Base-by-base conservation (phyloP, 2,113 vertebrate species). In the western clawed frog (Xenopus tropicalis) region DNA sequence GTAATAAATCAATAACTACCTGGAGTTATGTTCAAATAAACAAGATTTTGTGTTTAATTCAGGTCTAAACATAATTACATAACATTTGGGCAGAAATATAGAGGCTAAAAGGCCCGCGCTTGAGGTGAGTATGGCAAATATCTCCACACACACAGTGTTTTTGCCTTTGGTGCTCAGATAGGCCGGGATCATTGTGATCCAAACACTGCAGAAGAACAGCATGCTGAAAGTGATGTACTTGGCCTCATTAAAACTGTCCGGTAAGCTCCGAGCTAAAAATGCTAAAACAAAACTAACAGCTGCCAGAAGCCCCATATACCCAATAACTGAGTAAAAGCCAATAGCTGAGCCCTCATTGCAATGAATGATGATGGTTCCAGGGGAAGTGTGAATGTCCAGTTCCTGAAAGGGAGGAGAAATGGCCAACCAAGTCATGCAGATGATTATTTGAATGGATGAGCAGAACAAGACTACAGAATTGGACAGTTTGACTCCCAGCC, bases 41-140 rank as follows among this genome's bases (percentile, higher is more conserved):
- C 51, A 1, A 17, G n/a, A 22, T n/a, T 66, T 66, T 51, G 42
- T 16, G 16, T 66, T 66, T 17, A 66, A 8, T 8, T 48, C 42
- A 22, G 64, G 64, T 23, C 20, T 66, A 11, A 51, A 12, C 5
- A 64, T 11, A 2, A 42, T 64, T 1, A 91, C 86, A 69, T 85
- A 89, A 80, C 86, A 88, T 72, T 88, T 91, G 0, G 88, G 88
- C 29, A 37, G 83, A 79, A 90, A 90, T 17, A 90, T 81, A 1
- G 83, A 65, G 2, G 80, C 1, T 20, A 90, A 73, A 0, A 90
- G 82, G 2, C 89, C 90, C 75, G 86, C 82, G 72, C 83, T 37
- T 83, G 85, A 86, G 14, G 84, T 78, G 42, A 86, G 44, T 48
- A 86, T 85, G 21, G 84, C 82, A 29, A 86, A 86, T 19, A 86